Base-by-base conservation (phyloP, 2,888 invertebrate genomes). In the Zaprionus lineosus region DNA sequence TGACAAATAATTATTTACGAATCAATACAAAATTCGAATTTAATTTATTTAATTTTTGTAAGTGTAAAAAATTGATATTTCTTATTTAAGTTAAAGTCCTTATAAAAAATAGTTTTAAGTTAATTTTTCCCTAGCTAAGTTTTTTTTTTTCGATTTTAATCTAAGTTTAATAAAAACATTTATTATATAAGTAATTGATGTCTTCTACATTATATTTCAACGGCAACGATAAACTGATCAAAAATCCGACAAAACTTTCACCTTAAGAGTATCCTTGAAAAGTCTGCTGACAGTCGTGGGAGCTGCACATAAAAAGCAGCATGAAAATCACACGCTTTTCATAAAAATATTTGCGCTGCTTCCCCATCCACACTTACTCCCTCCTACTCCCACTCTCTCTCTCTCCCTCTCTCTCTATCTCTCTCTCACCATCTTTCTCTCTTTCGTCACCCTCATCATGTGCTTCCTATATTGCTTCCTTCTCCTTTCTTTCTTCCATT, bases 261-360 rank as follows among this genome's bases (percentile, higher is more conserved):
- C 34, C 28, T 15, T 8, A 11, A 31, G 37, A 28, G 65, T 41
- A 57, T 65, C 21, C 7, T 4, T 12, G 8, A 19, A 31, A 50
- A 21, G 44, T 50, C 40, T 12, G 46, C 37, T 59, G 43, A 60
- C 46, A 48, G 11, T 50, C 21, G 31, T 43, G 11, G 24, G 28
- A 18, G 48, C 8, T 8, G 24, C 11, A 28, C 51, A 61, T 37
- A 58, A 67, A 52, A 57, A 41, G 24, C 48, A 52, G 39, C 52
- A 41, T 37, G 52, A 61, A 63, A 65, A 61, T 65, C 57, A 55
- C 58, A 50, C 39, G 52, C 53, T 65, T 70, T 56, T 70, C 71
- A 70, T 70, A 44, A 65, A 68, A 64, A 65, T 70, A 55, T 65
- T 52, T 58, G 24, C 21, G 11, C 18, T 9, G 18, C 31, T 8